Evolutionary conservation across 2,113 vertebrate species (phyloP).

Genomic region (Rhea americana): DNA sequence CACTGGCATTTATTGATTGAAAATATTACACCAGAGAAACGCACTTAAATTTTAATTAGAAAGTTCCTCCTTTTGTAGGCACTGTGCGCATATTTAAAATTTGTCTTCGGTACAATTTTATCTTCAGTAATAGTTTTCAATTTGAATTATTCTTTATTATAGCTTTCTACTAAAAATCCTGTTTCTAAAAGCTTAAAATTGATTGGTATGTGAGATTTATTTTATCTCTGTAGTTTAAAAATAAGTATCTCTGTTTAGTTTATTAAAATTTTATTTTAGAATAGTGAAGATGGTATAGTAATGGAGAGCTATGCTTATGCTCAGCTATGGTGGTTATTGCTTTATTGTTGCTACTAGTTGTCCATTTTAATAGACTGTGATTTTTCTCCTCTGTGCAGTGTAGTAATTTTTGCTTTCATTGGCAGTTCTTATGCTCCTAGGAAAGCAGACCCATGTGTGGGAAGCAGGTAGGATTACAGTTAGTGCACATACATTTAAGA

Average conservation of each 20-base stretch:
- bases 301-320: neutral
- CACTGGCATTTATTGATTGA: neutral
- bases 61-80: neutral
- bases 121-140: neutral
- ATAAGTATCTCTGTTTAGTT: neutral
- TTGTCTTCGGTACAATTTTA: conserved; percentile 9
- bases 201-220: neutral
- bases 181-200: neutral
- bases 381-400: neutral
- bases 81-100: conserved; percentile 1
- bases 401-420: rapidly evolving
- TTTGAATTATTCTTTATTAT: neutral
- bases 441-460: rapidly evolving
- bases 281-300: neutral
- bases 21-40: neutral
- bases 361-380: rapidly evolving
- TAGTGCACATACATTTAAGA: rapidly evolving
- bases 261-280: neutral
- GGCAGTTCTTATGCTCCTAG: neutral
- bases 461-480: neutral
- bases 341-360: neutral
- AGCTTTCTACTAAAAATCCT: neutral
- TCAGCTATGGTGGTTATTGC: neutral
- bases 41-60: conserved; percentile 8
- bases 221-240: neutral